A percentile compares a stretch with the other conserved stretches of the same genome.
Conservation (phyloP, 2,113 vertebrate genomes). For the Campylomormyrus tamandua region DNA sequence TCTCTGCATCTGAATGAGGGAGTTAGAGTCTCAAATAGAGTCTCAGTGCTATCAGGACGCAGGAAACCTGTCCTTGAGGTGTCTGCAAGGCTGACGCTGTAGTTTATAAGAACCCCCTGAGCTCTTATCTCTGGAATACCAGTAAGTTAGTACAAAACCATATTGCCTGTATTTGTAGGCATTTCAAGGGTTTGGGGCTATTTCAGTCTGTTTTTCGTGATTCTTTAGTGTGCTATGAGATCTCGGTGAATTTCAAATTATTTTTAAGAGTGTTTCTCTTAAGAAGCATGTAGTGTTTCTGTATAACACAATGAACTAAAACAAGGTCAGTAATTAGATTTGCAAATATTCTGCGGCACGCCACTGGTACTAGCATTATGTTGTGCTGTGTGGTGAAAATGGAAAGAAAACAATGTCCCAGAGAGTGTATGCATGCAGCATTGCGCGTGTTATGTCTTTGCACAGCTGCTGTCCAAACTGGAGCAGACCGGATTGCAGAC, state of each 20-base stretch:
- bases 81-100: not conserved
- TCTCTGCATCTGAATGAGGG: not conserved
- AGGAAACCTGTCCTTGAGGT: not conserved
- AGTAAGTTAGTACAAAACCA: not conserved
- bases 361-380: not conserved
- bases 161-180: not conserved
- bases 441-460: not conserved
- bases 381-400: not conserved
- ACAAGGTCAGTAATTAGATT: not conserved
- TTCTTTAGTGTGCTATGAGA: not conserved
- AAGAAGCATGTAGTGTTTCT: not conserved
- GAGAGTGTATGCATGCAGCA: not conserved
- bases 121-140: not conserved
- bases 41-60: not conserved
- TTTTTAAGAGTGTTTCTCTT: not conserved
- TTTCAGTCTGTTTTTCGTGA: not conserved
- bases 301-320: not conserved
- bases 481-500: constrained; percentile 86
- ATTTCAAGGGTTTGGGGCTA: not conserved
- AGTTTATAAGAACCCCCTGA: not conserved
- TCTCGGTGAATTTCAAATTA: not conserved
- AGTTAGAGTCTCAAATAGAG: not conserved
- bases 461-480: constrained; percentile 79
- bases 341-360: not conserved
- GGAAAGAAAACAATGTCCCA: not conserved